Conservation (phyloP, 2,113 vertebrate species). For the Spheniscus mendiculus region DNA sequence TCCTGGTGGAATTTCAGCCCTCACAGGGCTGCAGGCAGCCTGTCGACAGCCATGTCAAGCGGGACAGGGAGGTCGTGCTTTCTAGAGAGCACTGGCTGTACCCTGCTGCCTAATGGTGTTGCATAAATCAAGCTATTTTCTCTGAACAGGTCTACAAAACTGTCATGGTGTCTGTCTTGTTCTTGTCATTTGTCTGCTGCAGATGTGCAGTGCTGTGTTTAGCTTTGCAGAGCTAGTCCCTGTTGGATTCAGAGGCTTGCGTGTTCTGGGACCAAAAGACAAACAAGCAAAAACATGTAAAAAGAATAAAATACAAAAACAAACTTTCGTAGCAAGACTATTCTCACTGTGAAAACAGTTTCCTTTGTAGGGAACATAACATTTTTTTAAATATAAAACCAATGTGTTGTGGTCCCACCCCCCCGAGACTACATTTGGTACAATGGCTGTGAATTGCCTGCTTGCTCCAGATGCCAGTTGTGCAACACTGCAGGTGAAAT, state of each 20-base stretch:
- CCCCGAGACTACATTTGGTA: not conserved
- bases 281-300: not conserved
- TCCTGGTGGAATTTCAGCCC: not conserved
- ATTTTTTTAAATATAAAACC: not conserved
- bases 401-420: not conserved
- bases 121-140: not conserved
- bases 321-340: not conserved
- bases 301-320: not conserved
- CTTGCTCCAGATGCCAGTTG: not conserved
- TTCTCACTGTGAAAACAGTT: not conserved
- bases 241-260: not conserved
- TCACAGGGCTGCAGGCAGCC: not conserved
- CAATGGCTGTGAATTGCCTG: not conserved
- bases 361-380: not conserved
- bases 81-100: not conserved
- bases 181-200: not conserved
- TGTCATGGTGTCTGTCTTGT: not conserved
- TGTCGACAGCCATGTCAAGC: fast-evolving
- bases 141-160: not conserved
- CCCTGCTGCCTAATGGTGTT: not conserved
- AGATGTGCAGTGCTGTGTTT: not conserved
- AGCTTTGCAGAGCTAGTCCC: not conserved
- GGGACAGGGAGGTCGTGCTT: fast-evolving
- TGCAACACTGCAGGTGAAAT: not conserved
- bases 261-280: not conserved